phyloP scores from a whole-genome alignment of 2,888 invertebrate species.

The Brachypalpus laphriformis region DNA sequence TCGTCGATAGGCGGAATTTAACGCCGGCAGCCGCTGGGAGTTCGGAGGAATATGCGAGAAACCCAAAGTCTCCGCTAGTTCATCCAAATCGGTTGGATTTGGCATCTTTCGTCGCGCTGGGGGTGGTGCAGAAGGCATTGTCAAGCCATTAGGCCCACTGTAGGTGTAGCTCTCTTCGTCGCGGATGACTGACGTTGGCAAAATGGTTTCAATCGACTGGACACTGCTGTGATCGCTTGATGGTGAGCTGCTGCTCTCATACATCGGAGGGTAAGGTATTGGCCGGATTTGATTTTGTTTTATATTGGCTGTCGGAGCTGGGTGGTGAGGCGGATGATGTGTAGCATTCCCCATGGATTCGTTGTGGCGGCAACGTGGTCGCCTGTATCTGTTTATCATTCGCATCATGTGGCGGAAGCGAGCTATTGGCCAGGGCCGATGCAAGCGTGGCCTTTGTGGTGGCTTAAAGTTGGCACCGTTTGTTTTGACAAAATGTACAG shows the following conservation, averaged over 20 bases:
- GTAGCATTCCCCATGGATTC: conserved; percentile 44
- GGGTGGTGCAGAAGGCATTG: conserved; percentile 83
- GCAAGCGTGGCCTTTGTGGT: conserved; percentile 67
- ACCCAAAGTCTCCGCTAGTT: conserved; percentile 85
- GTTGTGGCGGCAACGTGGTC: conserved; percentile 79
- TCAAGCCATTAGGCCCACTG: conserved; percentile 76
- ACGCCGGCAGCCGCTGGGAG: conserved; percentile 77
- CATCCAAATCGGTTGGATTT: conserved; percentile 84
- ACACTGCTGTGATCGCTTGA: conserved; percentile 76
- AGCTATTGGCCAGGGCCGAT: conserved; percentile 79
- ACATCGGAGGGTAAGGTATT: conserved; percentile 76
- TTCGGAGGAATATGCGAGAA: conserved; percentile 80
- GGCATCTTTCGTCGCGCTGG: conserved; percentile 83
- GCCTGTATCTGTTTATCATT: conserved; percentile 81
- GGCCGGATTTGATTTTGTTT: conserved; percentile 83
- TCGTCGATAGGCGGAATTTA: conserved; percentile 79
- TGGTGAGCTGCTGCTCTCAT: conserved; percentile 75
- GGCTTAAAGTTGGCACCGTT: conserved; percentile 74
- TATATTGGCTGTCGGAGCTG: conserved; percentile 70
- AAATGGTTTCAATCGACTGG: conserved; percentile 78
- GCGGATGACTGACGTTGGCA: conserved; percentile 81
- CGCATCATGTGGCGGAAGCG: conserved; percentile 81
- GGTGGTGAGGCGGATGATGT: conserved; percentile 46
- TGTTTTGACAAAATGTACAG: conserved; percentile 76
- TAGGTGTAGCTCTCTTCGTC: conserved; percentile 80